phyloP scores from a whole-genome alignment of 1,140 invertebrate genomes.

The Diachasmimorpha longicaudata region DNA sequence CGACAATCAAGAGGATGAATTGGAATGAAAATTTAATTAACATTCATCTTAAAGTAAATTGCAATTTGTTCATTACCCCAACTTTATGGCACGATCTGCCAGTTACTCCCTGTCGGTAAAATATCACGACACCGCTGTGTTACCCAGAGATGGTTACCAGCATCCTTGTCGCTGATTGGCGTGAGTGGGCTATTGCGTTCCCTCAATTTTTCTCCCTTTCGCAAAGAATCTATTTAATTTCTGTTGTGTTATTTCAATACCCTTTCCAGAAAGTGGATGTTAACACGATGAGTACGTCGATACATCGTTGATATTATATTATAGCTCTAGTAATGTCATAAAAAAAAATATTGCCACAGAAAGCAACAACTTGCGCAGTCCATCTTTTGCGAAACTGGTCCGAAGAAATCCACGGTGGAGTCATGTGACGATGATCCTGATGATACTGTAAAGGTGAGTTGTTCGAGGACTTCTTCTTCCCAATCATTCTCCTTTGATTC shows the following conservation, averaged over 20 bases:
- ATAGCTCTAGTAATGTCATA: background rate
- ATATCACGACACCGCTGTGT: background rate
- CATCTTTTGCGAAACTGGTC: conserved; percentile 55
- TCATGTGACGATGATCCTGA: background rate
- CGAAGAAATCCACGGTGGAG: conserved; percentile 30
- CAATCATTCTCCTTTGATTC: no score
- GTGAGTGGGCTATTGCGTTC: no score
- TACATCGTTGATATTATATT: background rate
- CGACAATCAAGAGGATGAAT: no score
- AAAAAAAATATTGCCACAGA: conserved; percentile 41
- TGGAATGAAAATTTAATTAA: no score
- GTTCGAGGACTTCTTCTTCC: no score
- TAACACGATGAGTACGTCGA: background rate
- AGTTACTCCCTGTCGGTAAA: background rate
- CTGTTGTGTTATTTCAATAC: no score
- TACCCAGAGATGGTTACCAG: background rate
- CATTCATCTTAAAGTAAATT: no score
- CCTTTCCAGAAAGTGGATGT: background rate
- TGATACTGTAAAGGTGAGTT: conserved; percentile 16
- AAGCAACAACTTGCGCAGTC: conserved; percentile 59
- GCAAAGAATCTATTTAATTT: no score
- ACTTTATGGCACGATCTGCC: background rate
- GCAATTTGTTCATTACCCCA: no score
- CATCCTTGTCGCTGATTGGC: no score
- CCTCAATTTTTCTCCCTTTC: no score